Conservation (phyloP, 2,888 invertebrate genomes). For the Leptinotarsa tumamoca region DNA sequence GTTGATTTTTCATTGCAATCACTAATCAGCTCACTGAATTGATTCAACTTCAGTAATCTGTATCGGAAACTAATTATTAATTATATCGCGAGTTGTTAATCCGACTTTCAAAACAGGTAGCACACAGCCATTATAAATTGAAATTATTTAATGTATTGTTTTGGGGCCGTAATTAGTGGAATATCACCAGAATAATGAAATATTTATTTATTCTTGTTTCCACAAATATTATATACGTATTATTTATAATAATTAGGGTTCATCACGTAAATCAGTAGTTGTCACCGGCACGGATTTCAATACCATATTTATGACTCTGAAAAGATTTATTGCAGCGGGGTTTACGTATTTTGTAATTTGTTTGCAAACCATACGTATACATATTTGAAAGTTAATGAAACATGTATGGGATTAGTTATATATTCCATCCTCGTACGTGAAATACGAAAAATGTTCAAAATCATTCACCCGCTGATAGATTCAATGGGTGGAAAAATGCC, state of each 20-base stretch:
- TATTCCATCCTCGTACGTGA: too few species aligned
- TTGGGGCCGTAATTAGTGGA: background rate
- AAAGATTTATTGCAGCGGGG: background rate
- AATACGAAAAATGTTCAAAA: too few species aligned
- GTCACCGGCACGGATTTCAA: background rate
- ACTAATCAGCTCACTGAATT: too few species aligned
- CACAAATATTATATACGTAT: background rate
- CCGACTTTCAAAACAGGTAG: background rate
- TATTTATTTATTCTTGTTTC: background rate
- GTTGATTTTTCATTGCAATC: too few species aligned
- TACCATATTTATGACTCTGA: background rate
- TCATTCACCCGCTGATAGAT: too few species aligned
- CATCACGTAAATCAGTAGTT: background rate
- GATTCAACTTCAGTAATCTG: background rate
- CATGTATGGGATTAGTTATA: too few species aligned
- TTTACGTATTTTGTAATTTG: background rate
- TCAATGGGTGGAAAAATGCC: too few species aligned
- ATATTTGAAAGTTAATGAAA: background rate
- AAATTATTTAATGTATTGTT: constrained; percentile 2
- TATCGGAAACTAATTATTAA: background rate
- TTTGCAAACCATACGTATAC: background rate
- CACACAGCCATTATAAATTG: background rate
- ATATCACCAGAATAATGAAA: background rate
- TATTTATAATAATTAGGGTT: background rate
- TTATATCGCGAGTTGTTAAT: background rate